Evolutionary conservation across 2,113 vertebrate species (phyloP), one percentile per base, ranked within the genome.

Genomic region (Paracanthobrama guichenoti): DNA sequence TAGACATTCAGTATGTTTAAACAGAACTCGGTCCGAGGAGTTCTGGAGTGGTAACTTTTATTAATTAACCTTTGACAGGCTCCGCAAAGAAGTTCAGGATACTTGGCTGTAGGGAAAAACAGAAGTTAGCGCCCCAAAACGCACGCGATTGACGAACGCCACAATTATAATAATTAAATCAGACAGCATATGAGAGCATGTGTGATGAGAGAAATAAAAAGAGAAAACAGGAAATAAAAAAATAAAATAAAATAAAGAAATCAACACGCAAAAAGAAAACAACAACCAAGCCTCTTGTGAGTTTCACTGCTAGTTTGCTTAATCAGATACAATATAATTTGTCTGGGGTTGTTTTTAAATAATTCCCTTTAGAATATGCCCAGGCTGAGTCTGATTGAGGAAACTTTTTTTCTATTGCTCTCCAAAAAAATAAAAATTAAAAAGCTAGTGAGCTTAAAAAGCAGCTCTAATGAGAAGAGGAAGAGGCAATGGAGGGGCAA

Each of bases 301-400:
- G 89, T 91, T 83, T 88, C 87, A 88, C 85, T 87, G 86, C 88
- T 89, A 82, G 84, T 88, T 91, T 88, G 86, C 85, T 90, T 94
- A 90, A 93, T 93, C 91, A 92, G 86, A 93, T 92, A 91, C 91
- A 91, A 85, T 90, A 87, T 90, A 89, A 93, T 92, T 90, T 91
- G 90, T 92, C 81, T 90, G 84, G 87, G 86, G 86, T 91, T 90
- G 84, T 91, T 92, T 91, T 90, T 81, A 88, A 91, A 93, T 87
- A 89, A 93, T 91, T 93, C 90, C 91, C 90, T 92, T 92, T 92
- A 89, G 91, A 91, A 92, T 90, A 90, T 85, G 88, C 81, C 81
- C 55, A 35, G 16, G 76, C 86, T 85, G 86, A 35, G 14, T 73
- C 86, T 85, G 86, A 92, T 86, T 81, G 87, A 67, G 87, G 73